phyloP scores from a whole-genome alignment of 2,797 vertebrate genomes.

The Chaunax sp. region DNA sequence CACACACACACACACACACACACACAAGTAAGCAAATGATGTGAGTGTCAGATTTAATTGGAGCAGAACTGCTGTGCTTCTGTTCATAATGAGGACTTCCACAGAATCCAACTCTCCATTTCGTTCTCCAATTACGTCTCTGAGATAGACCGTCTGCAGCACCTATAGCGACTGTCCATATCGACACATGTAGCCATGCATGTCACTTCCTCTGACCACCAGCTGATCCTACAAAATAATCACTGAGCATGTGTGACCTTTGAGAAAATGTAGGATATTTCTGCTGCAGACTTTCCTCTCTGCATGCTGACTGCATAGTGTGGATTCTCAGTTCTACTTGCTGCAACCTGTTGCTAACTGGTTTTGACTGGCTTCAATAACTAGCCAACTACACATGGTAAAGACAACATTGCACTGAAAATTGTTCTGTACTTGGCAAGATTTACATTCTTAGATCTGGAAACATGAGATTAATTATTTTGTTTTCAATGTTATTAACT shows the following conservation, averaged over 20 bases:
- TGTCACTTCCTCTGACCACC: conserved; percentile 18
- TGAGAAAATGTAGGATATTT: conserved; percentile 1
- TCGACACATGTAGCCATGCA: background rate
- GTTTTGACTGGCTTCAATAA: background rate
- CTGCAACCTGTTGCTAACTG: background rate
- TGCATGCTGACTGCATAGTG: background rate
- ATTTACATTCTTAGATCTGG: too few relatives aligned
- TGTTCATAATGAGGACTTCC: conserved; percentile 77
- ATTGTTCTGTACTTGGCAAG: too few relatives aligned
- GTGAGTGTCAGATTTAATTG: conserved; percentile 64
- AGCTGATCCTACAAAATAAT: conserved; percentile 30
- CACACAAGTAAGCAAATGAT: background rate
- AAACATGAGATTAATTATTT: too few relatives aligned
- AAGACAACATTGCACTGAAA: too few relatives aligned
- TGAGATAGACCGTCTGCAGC: conserved; percentile 10
- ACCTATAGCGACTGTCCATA: conserved; percentile 11
- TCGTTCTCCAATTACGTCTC: conserved; percentile 52
- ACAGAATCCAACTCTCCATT: conserved; percentile 35
- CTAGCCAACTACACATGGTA: too few relatives aligned
- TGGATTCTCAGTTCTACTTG: background rate
- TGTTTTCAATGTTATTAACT: too few relatives aligned
- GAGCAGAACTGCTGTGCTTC: conserved; percentile 71
- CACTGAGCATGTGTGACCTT: conserved; percentile 3
- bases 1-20: background rate
- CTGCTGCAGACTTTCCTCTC: background rate